These are phyloP conservation scores for Melospiza georgiana DNA, from an alignment of 2,113 vertebrate genomes.

Conservation along the genomic window DNA sequence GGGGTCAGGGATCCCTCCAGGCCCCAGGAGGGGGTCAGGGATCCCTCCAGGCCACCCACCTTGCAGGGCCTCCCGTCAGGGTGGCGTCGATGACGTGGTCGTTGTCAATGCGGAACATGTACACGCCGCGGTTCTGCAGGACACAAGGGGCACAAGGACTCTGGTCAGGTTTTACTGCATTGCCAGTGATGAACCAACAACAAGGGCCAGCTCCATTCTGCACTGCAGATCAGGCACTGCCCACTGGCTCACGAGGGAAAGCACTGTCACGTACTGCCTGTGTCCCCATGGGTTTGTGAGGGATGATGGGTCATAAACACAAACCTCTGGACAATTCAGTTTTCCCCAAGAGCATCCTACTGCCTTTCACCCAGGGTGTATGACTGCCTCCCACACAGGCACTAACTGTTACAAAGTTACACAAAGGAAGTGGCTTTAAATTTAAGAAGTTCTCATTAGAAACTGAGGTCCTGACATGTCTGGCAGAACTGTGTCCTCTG, in stretches of 20 bases:
- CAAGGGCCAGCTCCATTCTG: fast-evolving
- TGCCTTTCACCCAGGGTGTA: fast-evolving
- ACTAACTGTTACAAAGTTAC: background rate
- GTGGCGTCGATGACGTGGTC: constrained; percentile 97
- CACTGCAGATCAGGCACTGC: fast-evolving
- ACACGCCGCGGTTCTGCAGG: constrained; percentile 92
- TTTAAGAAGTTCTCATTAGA: background rate
- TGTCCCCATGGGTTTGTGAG: fast-evolving
- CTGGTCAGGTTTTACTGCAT: background rate
- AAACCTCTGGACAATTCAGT: fast-evolving
- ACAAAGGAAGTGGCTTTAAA: background rate
- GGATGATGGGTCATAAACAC: background rate
- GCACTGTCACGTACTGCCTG: fast-evolving
- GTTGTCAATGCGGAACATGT: constrained; percentile 98
- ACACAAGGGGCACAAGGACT: background rate
- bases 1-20: no score
- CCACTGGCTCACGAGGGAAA: fast-evolving
- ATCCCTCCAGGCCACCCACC: constrained; percentile 70
- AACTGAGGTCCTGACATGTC: background rate
- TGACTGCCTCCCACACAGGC: fast-evolving
- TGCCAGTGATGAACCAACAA: no score
- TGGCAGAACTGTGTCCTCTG: background rate
- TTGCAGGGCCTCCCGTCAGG: constrained; percentile 94
- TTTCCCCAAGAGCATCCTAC: background rate
- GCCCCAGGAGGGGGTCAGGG: no score